Evolutionary conservation across 2,888 invertebrate genomes (phyloP), one percentile per base, ranked within the genome.

Genomic region (Lepas anatifera): DNA sequence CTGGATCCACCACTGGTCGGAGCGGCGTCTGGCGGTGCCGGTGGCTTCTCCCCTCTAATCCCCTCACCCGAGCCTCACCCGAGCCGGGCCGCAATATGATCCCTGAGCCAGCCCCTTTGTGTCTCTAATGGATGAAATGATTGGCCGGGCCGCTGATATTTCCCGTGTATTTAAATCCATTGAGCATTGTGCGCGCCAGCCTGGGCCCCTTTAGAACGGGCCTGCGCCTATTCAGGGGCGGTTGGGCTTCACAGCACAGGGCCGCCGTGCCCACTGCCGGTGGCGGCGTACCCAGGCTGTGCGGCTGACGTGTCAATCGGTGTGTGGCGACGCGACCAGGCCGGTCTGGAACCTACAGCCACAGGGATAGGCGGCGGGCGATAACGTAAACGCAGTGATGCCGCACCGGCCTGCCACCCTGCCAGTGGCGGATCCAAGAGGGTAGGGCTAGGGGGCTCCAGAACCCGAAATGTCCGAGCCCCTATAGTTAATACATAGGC

Each of bases 161-260:
- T 27, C 50, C 50, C 50, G 27, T 50, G 50, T 50, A 50, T 50
- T 50, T 50, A 50, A 50, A 50, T 50, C 50, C 50, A 50, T 50
- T 50, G 50, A 50, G 50, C 50, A 50, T 50, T 50, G 50, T 50
- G 50, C 27, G 50, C 50, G 50, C 10, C 13, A 27, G 50, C 50
- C 27, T 11, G 50, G 27, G 50, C 50, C 50, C 50, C 50, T 50
- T 50, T 50, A 27, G 50, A 27, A 16, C 10, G 18, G 46, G 6
- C 46, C 50, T 25, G 27, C 27, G 11, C 27, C 27, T 10, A 27
- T 50, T 27, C 11, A 41, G 16, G 27, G 46, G 46, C 46, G 22
- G 46, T 18, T 7, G 46, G 46, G 46, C 22, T n/a, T n/a, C 22
- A 7, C 46, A n/a, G 22, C 22, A n/a, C 18, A 18, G 18, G 22